Base-by-base conservation (phyloP, 2,888 invertebrate genomes). In the Limnephilus auricula region DNA sequence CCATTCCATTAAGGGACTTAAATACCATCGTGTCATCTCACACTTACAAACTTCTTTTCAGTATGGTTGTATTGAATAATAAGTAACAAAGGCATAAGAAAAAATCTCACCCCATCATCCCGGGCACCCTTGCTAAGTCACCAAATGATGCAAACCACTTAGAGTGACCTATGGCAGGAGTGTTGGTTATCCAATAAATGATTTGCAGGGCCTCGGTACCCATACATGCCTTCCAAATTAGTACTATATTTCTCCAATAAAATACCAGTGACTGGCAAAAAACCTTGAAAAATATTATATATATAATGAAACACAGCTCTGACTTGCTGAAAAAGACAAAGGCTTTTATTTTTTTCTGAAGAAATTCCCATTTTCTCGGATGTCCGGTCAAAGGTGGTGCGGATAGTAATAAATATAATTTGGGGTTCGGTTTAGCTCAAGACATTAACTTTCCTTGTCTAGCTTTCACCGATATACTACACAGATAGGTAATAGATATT, bases 381-480 rank as follows among this genome's bases (percentile, higher is more conserved):
- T 32, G 82, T 32, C 34, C 32, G 32, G 82, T 82, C 34, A 37
- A 34, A 37, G 82, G 82, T 82, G 32, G 82, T 15, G 32, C 10
- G 82, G 82, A 32, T 82, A 18, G 31, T 82, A 82, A 82, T 82
- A 82, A 82, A 82, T 82, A 34, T 82, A 82, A 34, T 82, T 82
- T 82, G 9, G 82, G 82, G 34, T 34, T 82, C 82, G n/a, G 82
- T 37, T 82, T 34, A 82, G n/a, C 82, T 82, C 34, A 34, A 82
- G 82, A 34, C 82, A 82, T 82, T 34, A 82, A 82, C 34, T 37
- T 18, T 25, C 25, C 65, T 65, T 65, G 65, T 65, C 65, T 65
- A n/a, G 65, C 25, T 65, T 25, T 65, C 25, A 65, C n/a, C 65
- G n/a, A 65, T 50, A 50, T n/a, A 65, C 25, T 9, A n/a, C 65